These are phyloP conservation scores for Pangasianodon gigas DNA, from an alignment of 2,113 vertebrate genomes.

Conservation along the genomic window DNA sequence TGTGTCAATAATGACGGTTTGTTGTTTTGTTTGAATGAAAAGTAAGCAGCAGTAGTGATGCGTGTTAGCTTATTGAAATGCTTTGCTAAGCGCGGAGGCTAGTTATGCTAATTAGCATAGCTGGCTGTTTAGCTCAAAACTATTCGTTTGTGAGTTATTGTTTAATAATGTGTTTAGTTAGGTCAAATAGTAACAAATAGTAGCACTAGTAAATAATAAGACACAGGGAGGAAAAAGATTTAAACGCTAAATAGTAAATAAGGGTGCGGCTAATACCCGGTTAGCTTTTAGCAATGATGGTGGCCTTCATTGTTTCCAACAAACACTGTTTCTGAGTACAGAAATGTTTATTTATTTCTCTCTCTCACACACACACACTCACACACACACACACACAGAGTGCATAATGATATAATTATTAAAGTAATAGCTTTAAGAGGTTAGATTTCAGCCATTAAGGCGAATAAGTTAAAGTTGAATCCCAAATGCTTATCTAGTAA, in stretches of 20 bases:
- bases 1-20: too few species aligned
- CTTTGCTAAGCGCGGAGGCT: not conserved
- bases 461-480: not conserved
- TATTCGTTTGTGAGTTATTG: too few species aligned
- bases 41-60: not conserved
- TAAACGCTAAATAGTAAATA: not conserved
- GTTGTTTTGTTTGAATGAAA: too few species aligned
- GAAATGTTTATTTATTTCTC: not conserved
- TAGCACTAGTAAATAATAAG: too few species aligned
- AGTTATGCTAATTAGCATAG: not conserved
- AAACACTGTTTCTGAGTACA: not conserved
- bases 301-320: constrained; percentile 1
- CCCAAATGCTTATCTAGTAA: not conserved
- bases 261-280: not conserved
- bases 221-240: not conserved
- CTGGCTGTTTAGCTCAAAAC: not conserved
- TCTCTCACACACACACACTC: not conserved
- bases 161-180: not conserved
- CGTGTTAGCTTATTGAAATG: not conserved
- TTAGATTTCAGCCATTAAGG: not conserved
- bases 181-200: too few species aligned
- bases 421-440: too few species aligned
- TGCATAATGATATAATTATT: not conserved
- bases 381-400: not conserved
- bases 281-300: not conserved